Evolutionary conservation across 2,113 vertebrate genomes (phyloP).

Genomic region (Tragelaphus strepsiceros): DNA sequence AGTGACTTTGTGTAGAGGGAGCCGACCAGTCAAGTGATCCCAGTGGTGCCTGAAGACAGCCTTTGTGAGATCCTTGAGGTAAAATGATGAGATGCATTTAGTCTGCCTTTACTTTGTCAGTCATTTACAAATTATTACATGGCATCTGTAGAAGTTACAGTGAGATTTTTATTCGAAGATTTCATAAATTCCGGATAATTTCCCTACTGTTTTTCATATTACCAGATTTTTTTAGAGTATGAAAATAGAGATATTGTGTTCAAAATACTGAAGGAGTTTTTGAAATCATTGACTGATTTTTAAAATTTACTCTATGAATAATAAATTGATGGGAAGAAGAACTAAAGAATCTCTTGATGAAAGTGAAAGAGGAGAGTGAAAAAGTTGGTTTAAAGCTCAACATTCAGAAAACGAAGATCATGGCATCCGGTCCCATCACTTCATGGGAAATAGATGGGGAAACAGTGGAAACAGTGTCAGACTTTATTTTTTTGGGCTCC

Average conservation of each 20-base stretch:
- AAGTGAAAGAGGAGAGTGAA: not conserved
- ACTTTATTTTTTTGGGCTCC: no score
- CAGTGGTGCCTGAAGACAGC: not conserved
- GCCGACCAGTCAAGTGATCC: rapidly evolving
- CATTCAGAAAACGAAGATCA: not conserved
- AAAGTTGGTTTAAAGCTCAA: not conserved
- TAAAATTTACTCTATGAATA: not conserved
- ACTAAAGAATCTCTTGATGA: not conserved
- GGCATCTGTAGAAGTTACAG: not conserved
- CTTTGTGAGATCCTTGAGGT: not conserved
- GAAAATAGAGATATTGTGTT: not conserved
- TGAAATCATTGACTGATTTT: not conserved
- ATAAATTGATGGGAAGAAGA: not conserved
- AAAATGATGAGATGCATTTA: rapidly evolving
- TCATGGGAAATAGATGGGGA: no score
- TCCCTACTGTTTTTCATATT: not conserved
- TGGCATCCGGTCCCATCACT: not conserved
- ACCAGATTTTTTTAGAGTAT: not conserved
- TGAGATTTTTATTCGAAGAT: not conserved
- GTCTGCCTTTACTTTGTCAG: not conserved
- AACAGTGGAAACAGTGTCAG: no score
- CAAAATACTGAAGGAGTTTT: not conserved
- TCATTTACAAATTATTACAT: not conserved
- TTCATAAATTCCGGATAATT: not conserved
- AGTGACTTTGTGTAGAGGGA: not conserved